Evolutionary conservation across 2,113 vertebrate species (phyloP).

Genomic region (Nycticebus coucang): DNA sequence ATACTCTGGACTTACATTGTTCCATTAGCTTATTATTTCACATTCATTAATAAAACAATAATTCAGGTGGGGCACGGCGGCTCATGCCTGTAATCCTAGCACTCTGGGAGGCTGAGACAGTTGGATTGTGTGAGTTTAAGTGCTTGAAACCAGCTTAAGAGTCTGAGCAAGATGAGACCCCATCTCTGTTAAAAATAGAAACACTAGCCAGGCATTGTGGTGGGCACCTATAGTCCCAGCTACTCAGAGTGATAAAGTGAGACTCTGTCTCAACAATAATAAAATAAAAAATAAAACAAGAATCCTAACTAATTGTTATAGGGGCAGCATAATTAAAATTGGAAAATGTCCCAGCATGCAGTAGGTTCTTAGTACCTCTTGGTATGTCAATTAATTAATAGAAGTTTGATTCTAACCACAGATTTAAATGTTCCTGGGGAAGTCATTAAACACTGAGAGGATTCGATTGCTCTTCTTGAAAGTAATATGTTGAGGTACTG

Average conservation of each 20-base stretch:
- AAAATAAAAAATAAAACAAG: not conserved
- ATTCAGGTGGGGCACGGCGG: too few species aligned
- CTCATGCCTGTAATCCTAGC: too few species aligned
- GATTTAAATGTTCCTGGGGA: not conserved
- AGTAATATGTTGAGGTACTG: slow-evolving; percentile 5
- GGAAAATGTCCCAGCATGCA: not conserved
- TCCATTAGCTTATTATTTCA: not conserved
- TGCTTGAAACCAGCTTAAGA: too few species aligned
- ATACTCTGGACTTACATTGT: not conserved
- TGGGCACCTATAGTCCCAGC: too few species aligned
- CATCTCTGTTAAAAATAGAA: too few species aligned
- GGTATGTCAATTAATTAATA: not conserved
- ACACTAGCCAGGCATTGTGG: too few species aligned
- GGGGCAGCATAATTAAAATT: not conserved
- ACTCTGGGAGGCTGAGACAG: too few species aligned
- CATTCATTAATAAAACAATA: not conserved
- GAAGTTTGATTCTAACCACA: not conserved
- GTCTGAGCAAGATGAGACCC: too few species aligned
- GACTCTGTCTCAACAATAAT: not conserved
- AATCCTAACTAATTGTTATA: not conserved
- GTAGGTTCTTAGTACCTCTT: not conserved
- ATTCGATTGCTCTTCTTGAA: not conserved
- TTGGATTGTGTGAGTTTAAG: too few species aligned
- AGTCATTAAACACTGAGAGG: not conserved
- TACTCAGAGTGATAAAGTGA: too few species aligned